A percentile compares a stretch with the other conserved stretches of the same genome.
These are phyloP conservation scores for Beroe forskalii DNA, from an alignment of 37 sponge, comb jelly and placozoan species.

Conservation along the genomic window DNA sequence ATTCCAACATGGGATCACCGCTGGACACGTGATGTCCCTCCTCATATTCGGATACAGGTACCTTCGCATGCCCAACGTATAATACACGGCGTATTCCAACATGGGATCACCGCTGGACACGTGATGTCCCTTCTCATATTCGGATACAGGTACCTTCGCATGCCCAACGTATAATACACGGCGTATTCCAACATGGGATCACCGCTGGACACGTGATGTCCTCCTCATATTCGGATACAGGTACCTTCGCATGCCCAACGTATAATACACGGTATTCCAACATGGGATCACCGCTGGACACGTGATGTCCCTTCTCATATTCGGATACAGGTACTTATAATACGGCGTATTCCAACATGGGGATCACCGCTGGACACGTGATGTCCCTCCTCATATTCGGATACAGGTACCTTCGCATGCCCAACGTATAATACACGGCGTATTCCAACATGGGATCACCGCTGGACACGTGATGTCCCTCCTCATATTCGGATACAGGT, in stretches of 20 bases:
- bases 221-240: constrained; percentile 61
- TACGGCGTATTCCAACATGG: background rate
- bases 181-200: constrained; percentile 54
- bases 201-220: constrained; percentile 63
- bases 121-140: constrained; percentile 54
- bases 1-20: constrained; percentile 59
- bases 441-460: constrained; percentile 34
- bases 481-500: constrained; percentile 37
- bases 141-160: constrained; percentile 57
- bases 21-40: constrained; percentile 58
- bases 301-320: too few species aligned
- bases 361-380: constrained; percentile 34
- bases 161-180: background rate
- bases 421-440: background rate
- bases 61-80: too few species aligned
- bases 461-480: constrained; percentile 45
- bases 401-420: too few species aligned
- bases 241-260: too few species aligned
- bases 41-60: constrained; percentile 57
- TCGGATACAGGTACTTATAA: too few species aligned
- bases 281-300: constrained; percentile 63
- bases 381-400: constrained; percentile 36
- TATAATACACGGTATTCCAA: constrained; percentile 51
- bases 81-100: constrained; percentile 45
- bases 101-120: constrained; percentile 58